Evolutionary conservation across 1,140 invertebrate genomes (phyloP), one percentile per base, ranked within the genome.

Genomic region (Onthophagus taurus): DNA sequence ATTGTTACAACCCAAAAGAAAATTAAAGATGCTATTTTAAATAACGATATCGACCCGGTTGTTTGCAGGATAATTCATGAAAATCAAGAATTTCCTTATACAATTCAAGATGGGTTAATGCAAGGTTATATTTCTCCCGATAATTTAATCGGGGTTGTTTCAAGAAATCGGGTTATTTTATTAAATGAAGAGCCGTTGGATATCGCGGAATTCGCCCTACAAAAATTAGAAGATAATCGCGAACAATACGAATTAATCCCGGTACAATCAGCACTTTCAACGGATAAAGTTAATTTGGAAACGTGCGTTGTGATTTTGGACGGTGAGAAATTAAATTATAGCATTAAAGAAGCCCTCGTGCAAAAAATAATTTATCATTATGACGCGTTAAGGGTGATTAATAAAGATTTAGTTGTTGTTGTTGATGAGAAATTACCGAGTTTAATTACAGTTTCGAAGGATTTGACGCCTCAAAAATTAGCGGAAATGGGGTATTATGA

Each of bases 401-500:
- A 65, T 47, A 68, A 67, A 50, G 72, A 71, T 31, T 59, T 69
- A 37, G 66, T 72, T 30, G 55, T 63, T 12, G 51, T 70, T 11
- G 37, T 65, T 1, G 60, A 61, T 42, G 58, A 63, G 45, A 55
- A 61, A 57, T 50, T 59, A 49, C 48, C 54, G 50, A 50, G 59
- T 24, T 55, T 70, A 45, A 50, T 71, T n/a, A 67, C 69, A 45
- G 69, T 72, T 24, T 70, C 71, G 31, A 74, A 72, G 53, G 61
- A 77, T 47, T 48, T 83, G 30, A 83, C 77, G 31, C 67, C 78
- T 6, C 72, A 80, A 57, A 72, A 74, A 54, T 67, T 90, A 19
- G 72, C 80, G 1, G 72, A 81, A 53, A 65, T 78, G 44, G 84
- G 83, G 33, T 74, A 83, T 23, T 91, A 82, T 59, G 80, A 92